Percentiles rank a stretch among this genome's conserved stretches.
Conservation (phyloP, 2,797 vertebrate species). For the Parambassis ranga region DNA sequence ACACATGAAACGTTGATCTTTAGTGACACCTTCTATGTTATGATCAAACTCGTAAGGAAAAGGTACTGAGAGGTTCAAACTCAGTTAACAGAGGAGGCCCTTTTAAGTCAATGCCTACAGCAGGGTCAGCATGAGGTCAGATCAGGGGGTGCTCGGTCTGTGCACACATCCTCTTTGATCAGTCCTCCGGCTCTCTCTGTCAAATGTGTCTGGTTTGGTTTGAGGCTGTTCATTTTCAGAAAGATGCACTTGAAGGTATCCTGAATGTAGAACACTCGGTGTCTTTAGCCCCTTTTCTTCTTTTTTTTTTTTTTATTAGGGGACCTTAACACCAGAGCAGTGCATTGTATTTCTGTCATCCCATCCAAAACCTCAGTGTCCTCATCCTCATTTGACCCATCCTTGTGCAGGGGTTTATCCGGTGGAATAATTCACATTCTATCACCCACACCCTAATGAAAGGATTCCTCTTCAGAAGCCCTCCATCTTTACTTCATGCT, state of each 20-base stretch:
- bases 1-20: background rate
- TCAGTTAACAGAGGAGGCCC: background rate
- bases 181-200: background rate
- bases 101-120: background rate
- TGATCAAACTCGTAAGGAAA: background rate
- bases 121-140: background rate
- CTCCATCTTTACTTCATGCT: slow-evolving; percentile 18
- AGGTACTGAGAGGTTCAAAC: background rate
- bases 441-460: slow-evolving; percentile 24
- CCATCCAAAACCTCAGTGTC: background rate
- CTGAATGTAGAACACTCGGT: background rate
- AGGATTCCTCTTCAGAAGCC: slow-evolving; percentile 27
- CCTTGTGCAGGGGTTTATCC: background rate
- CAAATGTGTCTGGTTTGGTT: slow-evolving; percentile 6
- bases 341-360: background rate
- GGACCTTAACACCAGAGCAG: too few relatives aligned
- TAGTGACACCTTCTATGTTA: background rate
- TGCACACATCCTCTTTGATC: slow-evolving; percentile 16
- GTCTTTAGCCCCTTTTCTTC: too few relatives aligned
- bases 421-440: slow-evolving; percentile 22
- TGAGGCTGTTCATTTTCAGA: slow-evolving; percentile 3
- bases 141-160: background rate
- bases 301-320: too few relatives aligned
- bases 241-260: background rate
- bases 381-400: background rate